Evolutionary conservation across 2,113 vertebrate genomes (phyloP).

Genomic region (Talpa occidentalis): DNA sequence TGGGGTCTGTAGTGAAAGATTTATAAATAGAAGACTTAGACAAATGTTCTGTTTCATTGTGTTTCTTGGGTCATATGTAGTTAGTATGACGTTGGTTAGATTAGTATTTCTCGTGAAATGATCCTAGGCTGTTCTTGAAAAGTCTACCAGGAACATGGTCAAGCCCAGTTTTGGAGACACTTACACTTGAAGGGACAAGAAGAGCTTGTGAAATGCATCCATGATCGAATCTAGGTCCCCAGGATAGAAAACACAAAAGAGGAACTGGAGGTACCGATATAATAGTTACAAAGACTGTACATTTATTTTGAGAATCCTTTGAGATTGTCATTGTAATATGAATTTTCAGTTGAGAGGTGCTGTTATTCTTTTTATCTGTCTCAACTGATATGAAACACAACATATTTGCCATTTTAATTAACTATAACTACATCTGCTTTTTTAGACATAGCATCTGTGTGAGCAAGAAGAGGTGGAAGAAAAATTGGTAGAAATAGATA

Average conservation of each 20-base stretch:
- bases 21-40: not conserved
- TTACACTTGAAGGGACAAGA: not conserved
- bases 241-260: not conserved
- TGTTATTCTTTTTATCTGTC: conserved; percentile 34
- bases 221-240: not conserved
- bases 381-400: conserved; percentile 46
- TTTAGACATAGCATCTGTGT: conserved; percentile 31
- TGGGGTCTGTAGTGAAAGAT: not conserved
- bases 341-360: conserved; percentile 27
- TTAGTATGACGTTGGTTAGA: not conserved
- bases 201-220: not conserved
- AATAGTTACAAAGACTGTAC: not conserved
- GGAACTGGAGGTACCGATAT: not conserved
- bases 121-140: not conserved
- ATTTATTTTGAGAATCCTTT: conserved; percentile 14
- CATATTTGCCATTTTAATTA: conserved; percentile 59
- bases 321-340: not conserved
- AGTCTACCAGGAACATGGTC: not conserved
- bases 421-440: not conserved
- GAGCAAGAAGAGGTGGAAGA: conserved; percentile 51
- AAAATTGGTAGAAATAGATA: conserved; percentile 58
- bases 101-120: not conserved
- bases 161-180: not conserved
- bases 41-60: not conserved
- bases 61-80: not conserved